A percentile compares a stretch with the other conserved stretches of the same genome.
phyloP scores from a whole-genome alignment of 2,797 vertebrate genomes.

The Ataeniobius toweri region DNA sequence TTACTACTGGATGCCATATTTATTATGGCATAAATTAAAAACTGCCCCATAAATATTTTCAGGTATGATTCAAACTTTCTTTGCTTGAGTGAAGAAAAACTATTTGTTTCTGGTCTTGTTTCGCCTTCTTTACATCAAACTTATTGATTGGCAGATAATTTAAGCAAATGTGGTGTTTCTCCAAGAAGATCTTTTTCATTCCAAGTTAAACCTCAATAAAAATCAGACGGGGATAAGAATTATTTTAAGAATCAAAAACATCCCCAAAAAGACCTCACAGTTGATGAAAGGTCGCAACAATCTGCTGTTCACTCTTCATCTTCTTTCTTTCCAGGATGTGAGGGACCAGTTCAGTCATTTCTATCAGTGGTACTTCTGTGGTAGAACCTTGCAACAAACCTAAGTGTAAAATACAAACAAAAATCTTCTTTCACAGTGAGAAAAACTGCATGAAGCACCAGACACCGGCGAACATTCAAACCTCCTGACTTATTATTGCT shows the following conservation, averaged over 20 bases:
- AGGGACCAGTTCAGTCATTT: not conserved
- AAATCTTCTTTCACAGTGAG: constrained; percentile 9
- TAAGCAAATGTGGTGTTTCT: not conserved
- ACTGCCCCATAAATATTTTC: not conserved
- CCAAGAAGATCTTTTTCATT: no score
- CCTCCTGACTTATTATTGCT: constrained; percentile 44
- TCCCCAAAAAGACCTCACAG: not conserved
- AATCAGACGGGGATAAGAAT: no score
- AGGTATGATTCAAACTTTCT: not conserved
- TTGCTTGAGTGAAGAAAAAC: not conserved
- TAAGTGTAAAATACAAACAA: constrained; percentile 1
- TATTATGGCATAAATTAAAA: no score
- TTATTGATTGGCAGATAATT: no score
- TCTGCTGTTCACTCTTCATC: not conserved
- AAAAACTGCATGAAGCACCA: not conserved
- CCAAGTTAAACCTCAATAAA: no score
- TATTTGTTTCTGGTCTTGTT: constrained; percentile 1
- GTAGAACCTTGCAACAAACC: constrained; percentile 15
- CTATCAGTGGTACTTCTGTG: constrained; percentile 22
- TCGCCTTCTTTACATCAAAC: not conserved
- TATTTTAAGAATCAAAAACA: no score
- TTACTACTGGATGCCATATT: no score
- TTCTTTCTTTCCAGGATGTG: not conserved
- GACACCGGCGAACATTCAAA: constrained; percentile 24
- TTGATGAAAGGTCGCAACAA: not conserved